Evolutionary conservation across 2,113 vertebrate species (phyloP).

Genomic region (Alces alces): DNA sequence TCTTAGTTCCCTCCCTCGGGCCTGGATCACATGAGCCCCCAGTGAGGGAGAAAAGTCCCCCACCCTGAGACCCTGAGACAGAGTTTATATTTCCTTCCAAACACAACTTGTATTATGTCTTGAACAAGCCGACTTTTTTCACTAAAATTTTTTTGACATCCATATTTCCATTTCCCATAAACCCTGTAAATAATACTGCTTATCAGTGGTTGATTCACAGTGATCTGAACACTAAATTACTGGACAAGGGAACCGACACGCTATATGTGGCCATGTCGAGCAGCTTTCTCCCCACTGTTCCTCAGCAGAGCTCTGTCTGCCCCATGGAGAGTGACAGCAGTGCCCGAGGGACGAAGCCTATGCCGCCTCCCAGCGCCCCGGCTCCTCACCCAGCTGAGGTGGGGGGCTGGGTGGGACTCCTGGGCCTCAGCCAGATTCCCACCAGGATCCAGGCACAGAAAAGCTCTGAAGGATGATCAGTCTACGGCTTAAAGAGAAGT

Average conservation of each 20-base stretch:
- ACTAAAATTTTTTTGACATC: background rate
- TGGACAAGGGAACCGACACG: background rate
- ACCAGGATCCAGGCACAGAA: background rate
- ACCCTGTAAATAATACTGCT: background rate
- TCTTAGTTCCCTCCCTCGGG: background rate
- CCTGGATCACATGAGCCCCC: background rate
- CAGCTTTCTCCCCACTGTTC: too few species aligned
- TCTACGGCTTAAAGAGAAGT: background rate
- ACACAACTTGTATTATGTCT: background rate
- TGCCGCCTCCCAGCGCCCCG: background rate
- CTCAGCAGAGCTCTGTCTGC: background rate
- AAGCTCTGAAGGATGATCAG: background rate
- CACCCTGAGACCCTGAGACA: background rate
- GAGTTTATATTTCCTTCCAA: background rate
- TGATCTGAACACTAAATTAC: background rate
- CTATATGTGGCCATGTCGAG: background rate
- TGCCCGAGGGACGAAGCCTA: background rate
- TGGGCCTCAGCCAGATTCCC: too few species aligned
- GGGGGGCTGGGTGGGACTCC: accelerated
- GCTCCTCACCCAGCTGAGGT: accelerated
- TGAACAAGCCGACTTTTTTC: background rate
- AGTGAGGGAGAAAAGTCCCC: background rate
- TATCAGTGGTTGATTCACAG: background rate
- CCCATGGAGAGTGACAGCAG: background rate
- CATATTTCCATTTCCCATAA: background rate